Conservation (phyloP, 2,797 vertebrate genomes). For the Forpus xanthops region DNA sequence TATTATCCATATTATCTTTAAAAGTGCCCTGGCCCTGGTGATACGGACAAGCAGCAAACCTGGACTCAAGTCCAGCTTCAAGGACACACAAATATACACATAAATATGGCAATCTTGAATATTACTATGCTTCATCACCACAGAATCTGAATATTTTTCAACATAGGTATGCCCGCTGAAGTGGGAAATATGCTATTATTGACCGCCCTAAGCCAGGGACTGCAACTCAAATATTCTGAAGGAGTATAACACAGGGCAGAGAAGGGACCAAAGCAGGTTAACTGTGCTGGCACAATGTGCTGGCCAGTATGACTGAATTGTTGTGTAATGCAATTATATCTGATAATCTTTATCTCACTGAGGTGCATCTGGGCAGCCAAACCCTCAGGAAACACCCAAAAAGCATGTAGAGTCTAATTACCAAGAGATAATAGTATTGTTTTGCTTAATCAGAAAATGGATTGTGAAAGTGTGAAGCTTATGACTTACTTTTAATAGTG, state of each 20-base stretch:
- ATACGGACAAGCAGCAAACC: not conserved
- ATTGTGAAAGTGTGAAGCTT: not conserved
- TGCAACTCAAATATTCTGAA: not conserved
- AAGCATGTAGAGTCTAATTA: fast-evolving
- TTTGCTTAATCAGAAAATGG: not conserved
- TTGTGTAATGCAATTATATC: not conserved
- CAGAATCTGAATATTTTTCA: not conserved
- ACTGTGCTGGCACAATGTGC: not conserved
- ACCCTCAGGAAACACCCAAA: not conserved
- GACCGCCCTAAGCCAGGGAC: not conserved
- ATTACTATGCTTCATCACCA: not conserved
- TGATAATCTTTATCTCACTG: not conserved
- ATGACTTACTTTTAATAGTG: not conserved
- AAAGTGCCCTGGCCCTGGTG: not conserved
- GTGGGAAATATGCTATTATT: not conserved
- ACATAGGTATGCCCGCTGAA: not conserved
- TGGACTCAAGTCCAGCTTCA: not conserved
- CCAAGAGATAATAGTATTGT: not conserved
- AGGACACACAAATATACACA: not conserved
- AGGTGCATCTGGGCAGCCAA: not conserved
- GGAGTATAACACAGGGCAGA: not conserved
- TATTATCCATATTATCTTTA: not conserved
- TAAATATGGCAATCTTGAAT: not conserved
- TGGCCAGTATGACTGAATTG: not conserved
- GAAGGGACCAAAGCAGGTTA: not conserved